These are phyloP conservation scores for Natrix natrix DNA, from an alignment of 2,797 vertebrate genomes.

Conservation along the genomic window DNA sequence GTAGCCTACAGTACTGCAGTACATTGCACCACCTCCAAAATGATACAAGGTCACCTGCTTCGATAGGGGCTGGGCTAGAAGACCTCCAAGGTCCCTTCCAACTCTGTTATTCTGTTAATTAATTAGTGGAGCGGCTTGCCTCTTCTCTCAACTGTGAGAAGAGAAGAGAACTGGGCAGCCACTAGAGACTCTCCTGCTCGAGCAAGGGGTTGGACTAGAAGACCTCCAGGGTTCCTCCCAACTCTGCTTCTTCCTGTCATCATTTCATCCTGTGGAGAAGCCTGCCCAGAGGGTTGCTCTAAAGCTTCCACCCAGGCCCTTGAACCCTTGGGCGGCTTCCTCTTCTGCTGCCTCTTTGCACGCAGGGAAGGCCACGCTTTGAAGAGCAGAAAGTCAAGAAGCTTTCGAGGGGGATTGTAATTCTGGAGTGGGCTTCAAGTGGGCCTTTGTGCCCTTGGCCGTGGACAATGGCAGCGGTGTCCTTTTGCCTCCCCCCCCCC, in stretches of 20 bases:
- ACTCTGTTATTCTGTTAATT: neutral
- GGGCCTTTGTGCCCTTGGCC: neutral
- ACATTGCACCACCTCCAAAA: too few species aligned
- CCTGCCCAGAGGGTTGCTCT: neutral
- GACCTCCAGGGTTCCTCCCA: neutral
- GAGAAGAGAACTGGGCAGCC: too few species aligned
- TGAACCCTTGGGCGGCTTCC: neutral
- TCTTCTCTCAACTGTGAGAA: too few species aligned
- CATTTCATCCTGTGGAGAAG: neutral
- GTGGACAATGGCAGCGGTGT: neutral
- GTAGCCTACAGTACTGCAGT: too few species aligned
- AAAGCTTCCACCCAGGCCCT: neutral
- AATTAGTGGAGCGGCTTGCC: neutral
- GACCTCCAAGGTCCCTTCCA: neutral
- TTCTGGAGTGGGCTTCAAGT: neutral
- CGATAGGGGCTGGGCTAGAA: neutral
- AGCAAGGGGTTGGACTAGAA: neutral
- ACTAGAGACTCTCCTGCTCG: neutral
- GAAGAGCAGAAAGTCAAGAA: neutral
- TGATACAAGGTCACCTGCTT: neutral
- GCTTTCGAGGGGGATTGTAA: too few species aligned
- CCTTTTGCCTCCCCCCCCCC: neutral
- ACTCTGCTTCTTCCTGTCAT: neutral
- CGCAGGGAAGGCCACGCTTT: neutral
- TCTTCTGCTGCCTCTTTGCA: neutral